Evolutionary conservation across 2,113 vertebrate species (phyloP).

Genomic region (Xerus inauris): DNA sequence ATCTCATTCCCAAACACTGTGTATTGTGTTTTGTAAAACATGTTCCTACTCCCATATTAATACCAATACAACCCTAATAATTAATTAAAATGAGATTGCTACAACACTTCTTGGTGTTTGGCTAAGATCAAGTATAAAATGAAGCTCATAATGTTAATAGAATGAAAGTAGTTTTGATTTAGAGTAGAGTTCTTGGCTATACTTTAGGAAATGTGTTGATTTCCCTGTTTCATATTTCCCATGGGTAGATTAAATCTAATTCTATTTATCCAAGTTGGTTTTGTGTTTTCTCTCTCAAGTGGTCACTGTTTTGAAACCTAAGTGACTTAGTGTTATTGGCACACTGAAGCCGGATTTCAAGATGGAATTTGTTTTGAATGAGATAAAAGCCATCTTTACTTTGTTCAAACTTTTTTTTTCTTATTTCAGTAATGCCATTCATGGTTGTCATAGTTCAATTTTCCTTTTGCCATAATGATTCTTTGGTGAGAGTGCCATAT

Average conservation of each 20-base stretch:
- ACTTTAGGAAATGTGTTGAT: neutral
- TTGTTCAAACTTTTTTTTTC: neutral
- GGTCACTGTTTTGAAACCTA: slow-evolving; percentile 48
- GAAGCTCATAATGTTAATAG: slow-evolving; percentile 6
- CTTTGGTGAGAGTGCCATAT: slow-evolving; percentile 36
- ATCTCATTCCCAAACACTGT: neutral
- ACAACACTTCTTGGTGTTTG: neutral
- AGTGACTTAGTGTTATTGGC: neutral
- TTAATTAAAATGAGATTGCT: neutral
- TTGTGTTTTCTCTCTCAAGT: slow-evolving; percentile 51
- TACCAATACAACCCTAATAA: neutral
- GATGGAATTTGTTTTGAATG: slow-evolving; percentile 43
- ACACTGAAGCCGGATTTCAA: slow-evolving; percentile 14
- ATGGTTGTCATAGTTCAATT: slow-evolving; percentile 24
- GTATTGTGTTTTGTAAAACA: slow-evolving; percentile 25
- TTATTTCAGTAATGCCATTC: slow-evolving; percentile 28
- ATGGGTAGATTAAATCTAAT: neutral
- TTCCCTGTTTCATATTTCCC: slow-evolving; percentile 35
- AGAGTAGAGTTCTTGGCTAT: neutral
- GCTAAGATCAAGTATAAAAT: neutral
- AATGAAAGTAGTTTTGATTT: slow-evolving; percentile 50
- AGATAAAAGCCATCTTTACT: neutral
- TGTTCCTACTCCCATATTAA: neutral
- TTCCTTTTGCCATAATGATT: slow-evolving; percentile 11
- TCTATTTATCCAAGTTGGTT: slow-evolving; percentile 1